A percentile compares a stretch with the other conserved stretches of the same genome.
Evolutionary conservation across 2,113 vertebrate species (phyloP).

Genomic region (Picathartes gymnocephalus): DNA sequence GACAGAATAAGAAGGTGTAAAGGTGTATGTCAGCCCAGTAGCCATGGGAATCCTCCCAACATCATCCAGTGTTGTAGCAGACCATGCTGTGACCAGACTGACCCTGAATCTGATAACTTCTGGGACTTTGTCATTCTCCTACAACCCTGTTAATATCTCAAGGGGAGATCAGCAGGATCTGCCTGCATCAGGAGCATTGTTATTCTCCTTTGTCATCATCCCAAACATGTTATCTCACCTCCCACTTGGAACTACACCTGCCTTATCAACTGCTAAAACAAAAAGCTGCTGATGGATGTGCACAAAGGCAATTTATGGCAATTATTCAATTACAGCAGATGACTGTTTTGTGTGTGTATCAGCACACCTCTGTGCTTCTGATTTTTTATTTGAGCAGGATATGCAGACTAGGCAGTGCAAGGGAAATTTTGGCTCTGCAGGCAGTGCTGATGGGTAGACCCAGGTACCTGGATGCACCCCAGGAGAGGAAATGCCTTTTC

Average conservation of each 20-base stretch:
- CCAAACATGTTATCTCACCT: not conserved
- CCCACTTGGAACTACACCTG: not conserved
- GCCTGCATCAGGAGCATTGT: not conserved
- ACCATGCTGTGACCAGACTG: not conserved
- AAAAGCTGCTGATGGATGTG: not conserved
- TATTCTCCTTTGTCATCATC: not conserved
- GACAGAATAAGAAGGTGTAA: not conserved
- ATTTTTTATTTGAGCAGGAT: not conserved
- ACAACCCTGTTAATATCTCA: fast-evolving
- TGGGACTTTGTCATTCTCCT: not conserved
- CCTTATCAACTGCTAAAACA: not conserved
- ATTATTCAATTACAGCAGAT: not conserved
- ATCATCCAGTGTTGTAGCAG: not conserved
- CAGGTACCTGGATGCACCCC: not conserved
- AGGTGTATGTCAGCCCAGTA: not conserved
- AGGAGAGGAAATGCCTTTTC: not conserved
- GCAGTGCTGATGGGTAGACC: not conserved
- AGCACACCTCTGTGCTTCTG: not conserved
- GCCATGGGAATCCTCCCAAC: not conserved
- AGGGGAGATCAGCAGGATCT: not conserved
- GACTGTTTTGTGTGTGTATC: not conserved
- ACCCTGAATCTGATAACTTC: not conserved
- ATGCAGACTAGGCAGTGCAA: not conserved
- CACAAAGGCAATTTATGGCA: not conserved
- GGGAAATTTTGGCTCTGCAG: not conserved